Conservation (phyloP, 2,888 invertebrate genomes). For the Byasa hedistus region DNA sequence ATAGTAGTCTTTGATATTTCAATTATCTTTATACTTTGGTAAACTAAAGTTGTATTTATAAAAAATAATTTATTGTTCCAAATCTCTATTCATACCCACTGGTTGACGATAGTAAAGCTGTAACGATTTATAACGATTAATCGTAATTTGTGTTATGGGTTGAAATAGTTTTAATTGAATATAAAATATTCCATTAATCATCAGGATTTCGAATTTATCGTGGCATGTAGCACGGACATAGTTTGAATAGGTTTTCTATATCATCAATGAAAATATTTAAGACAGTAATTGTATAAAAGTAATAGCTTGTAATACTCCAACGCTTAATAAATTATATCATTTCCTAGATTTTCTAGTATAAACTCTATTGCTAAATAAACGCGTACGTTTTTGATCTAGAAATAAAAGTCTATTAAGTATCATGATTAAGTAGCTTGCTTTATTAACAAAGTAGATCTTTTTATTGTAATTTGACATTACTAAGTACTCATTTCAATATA, state of each 20-base stretch:
- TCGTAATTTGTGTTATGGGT: not conserved
- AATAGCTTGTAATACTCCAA: too few species aligned
- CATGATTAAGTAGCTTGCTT: too few species aligned
- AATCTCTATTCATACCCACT: not conserved
- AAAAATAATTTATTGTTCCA: not conserved
- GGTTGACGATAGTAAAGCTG: not conserved
- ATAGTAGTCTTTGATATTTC: constrained; percentile 43
- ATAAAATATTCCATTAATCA: not conserved
- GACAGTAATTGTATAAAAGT: too few species aligned
- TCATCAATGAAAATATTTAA: not conserved
- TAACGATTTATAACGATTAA: not conserved
- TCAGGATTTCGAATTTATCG: not conserved
- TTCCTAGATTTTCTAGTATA: too few species aligned
- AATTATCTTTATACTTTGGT: constrained; percentile 27
- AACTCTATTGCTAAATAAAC: too few species aligned
- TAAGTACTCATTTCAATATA: too few species aligned
- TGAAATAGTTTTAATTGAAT: not conserved
- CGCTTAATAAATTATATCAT: too few species aligned
- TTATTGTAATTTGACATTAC: too few species aligned
- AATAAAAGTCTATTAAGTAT: too few species aligned
- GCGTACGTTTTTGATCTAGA: too few species aligned
- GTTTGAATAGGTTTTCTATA: not conserved
- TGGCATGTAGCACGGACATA: not conserved
- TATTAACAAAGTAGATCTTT: too few species aligned
- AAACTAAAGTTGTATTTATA: not conserved